Percentiles rank a stretch among this genome's conserved stretches.
Evolutionary conservation across 1,140 invertebrate genomes (phyloP).

Genomic region (Diorhabda elongata): DNA sequence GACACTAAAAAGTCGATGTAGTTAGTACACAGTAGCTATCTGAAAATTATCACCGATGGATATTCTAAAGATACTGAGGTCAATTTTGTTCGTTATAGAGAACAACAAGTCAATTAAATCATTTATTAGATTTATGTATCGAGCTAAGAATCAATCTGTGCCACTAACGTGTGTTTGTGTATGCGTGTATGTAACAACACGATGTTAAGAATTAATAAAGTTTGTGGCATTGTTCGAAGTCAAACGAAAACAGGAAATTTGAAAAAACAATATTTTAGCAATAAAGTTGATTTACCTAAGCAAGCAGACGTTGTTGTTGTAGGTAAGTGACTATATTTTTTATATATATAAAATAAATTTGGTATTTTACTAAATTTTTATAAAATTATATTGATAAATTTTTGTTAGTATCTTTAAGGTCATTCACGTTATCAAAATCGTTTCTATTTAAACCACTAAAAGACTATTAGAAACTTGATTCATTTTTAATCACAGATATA

Average conservation of each 20-base stretch:
- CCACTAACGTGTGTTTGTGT: not conserved
- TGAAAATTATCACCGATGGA: not conserved
- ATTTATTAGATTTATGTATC: conserved; percentile 5
- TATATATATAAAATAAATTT: not conserved
- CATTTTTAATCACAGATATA: too few relatives aligned
- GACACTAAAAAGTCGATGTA: not conserved
- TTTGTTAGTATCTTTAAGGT: too few relatives aligned
- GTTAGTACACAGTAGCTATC: not conserved
- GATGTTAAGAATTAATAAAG: conserved; percentile 12
- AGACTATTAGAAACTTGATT: too few relatives aligned
- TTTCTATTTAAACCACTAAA: too few relatives aligned
- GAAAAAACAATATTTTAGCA: conserved; percentile 23
- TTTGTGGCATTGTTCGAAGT: conserved; percentile 5
- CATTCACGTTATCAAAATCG: too few relatives aligned
- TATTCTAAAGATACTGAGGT: conserved; percentile 12
- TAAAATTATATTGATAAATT: too few relatives aligned
- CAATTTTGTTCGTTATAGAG: conserved; percentile 21
- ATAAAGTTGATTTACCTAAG: conserved; percentile 30
- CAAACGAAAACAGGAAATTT: conserved; percentile 2
- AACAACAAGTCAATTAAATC: conserved; percentile 19
- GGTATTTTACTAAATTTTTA: too few relatives aligned
- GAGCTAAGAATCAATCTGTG: conserved; percentile 4
- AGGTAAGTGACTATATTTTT: conserved; percentile 33
- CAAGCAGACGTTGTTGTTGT: conserved; percentile 45
- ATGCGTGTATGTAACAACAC: not conserved